Conservation (phyloP, 2,797 vertebrate genomes). For the Sebastes aleutianus region DNA sequence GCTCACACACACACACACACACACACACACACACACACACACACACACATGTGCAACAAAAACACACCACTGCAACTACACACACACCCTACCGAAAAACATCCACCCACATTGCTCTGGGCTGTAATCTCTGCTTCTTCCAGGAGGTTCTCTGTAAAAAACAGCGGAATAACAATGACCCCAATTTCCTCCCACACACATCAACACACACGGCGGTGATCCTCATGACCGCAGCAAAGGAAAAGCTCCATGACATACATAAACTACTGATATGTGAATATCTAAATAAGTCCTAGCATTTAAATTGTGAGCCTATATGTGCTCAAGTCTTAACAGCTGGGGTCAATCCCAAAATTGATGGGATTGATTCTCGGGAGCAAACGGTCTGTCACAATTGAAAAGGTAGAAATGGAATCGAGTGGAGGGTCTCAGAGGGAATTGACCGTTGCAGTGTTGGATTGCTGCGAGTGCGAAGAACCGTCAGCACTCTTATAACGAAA, state of each 20-base stretch:
- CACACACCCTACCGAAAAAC: conserved; percentile 17
- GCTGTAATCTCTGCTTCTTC: conserved; percentile 48
- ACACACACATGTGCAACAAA: conserved; percentile 20
- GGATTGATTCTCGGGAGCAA: conserved; percentile 64
- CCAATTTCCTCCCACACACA: conserved; percentile 60
- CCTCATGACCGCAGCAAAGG: conserved; percentile 5
- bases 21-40: conserved; percentile 17
- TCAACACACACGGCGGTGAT: conserved; percentile 15
- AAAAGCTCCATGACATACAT: conserved; percentile 23
- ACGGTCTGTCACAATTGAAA: conserved; percentile 61
- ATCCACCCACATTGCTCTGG: conserved; percentile 54
- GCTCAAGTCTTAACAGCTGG: conserved; percentile 13
- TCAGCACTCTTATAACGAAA: conserved; percentile 1
- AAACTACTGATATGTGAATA: conserved; percentile 27
- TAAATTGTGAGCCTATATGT: conserved; percentile 2
- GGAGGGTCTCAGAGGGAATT: conserved; percentile 57
- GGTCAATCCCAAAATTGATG: conserved; percentile 67
- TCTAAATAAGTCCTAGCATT: conserved; percentile 18
- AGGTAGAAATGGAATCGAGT: conserved; percentile 62
- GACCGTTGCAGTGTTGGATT: conserved; percentile 24
- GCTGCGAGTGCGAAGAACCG: conserved; percentile 20
- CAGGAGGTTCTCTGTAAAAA: conserved; percentile 44
- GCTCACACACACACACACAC: conserved; percentile 16
- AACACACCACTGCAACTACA: neutral
- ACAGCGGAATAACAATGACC: conserved; percentile 56